phyloP scores from a whole-genome alignment of 2,113 vertebrate species.

The Oreochromis spilurus region DNA sequence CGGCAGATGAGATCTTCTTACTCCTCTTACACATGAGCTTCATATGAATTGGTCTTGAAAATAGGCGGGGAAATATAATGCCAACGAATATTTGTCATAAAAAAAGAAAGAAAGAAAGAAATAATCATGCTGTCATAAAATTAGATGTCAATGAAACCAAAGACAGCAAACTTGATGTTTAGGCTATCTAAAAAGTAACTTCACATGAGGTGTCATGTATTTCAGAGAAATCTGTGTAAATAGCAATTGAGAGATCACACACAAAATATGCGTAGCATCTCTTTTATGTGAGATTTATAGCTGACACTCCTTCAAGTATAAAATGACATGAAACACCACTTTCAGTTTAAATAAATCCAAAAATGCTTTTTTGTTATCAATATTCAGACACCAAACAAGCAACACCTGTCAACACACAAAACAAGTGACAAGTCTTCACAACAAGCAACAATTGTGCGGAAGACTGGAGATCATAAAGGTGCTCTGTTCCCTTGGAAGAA shows the following conservation, averaged over 20 bases:
- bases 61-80: not conserved
- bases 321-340: not conserved
- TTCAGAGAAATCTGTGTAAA: not conserved
- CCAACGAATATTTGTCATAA: not conserved
- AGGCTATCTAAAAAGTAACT: not conserved
- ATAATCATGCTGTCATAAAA: not conserved
- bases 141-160: not conserved
- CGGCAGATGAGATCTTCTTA: fast-evolving
- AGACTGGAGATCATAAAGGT: not conserved
- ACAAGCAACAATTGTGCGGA: not conserved
- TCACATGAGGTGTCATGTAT: not conserved
- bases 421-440: not conserved
- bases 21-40: not conserved
- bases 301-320: not conserved
- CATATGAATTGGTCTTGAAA: not conserved
- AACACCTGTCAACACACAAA: not conserved
- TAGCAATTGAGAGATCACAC: not conserved
- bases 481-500: not conserved
- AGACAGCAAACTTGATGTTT: not conserved
- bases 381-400: not conserved
- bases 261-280: not conserved
- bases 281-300: not conserved
- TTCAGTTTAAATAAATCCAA: not conserved
- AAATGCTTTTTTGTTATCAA: not conserved
- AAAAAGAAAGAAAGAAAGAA: not conserved